phyloP scores from a whole-genome alignment of 2,113 vertebrate species.

The Neotragus pygmaeus region DNA sequence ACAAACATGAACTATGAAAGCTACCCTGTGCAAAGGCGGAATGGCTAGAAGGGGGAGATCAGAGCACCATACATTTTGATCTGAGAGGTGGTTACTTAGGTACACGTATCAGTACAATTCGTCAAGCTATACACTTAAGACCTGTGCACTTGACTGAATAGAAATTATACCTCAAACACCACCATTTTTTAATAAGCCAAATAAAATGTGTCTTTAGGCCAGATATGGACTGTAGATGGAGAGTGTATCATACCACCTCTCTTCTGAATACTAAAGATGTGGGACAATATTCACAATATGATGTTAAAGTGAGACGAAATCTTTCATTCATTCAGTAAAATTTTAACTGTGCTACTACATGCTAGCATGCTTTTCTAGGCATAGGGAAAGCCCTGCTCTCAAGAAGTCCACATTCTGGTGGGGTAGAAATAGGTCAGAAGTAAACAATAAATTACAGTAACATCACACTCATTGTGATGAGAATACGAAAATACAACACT shows the following conservation, averaged over 20 bases:
- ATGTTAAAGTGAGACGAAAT: not conserved
- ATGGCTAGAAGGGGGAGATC: not conserved
- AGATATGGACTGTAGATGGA: not conserved
- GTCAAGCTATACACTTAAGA: not conserved
- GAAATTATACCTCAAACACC: not conserved
- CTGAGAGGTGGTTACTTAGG: not conserved
- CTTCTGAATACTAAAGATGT: not conserved
- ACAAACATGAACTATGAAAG: not conserved
- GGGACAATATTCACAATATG: not conserved
- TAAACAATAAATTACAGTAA: not conserved
- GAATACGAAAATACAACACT: not conserved
- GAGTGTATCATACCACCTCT: not conserved
- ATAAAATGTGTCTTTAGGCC: not conserved
- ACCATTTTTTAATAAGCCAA: not conserved
- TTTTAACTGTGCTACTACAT: not conserved
- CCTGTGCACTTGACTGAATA: not conserved
- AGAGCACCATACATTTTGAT: not conserved
- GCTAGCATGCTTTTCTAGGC: not conserved
- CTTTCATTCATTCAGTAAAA: not conserved
- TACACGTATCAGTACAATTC: not conserved
- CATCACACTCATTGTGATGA: not conserved
- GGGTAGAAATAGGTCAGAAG: not conserved
- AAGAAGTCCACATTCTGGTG: not conserved
- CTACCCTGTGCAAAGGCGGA: not conserved
- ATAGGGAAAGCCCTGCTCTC: not conserved